Conservation (phyloP, 2,888 invertebrate species). For the Drosophila nr. perissopoda region DNA sequence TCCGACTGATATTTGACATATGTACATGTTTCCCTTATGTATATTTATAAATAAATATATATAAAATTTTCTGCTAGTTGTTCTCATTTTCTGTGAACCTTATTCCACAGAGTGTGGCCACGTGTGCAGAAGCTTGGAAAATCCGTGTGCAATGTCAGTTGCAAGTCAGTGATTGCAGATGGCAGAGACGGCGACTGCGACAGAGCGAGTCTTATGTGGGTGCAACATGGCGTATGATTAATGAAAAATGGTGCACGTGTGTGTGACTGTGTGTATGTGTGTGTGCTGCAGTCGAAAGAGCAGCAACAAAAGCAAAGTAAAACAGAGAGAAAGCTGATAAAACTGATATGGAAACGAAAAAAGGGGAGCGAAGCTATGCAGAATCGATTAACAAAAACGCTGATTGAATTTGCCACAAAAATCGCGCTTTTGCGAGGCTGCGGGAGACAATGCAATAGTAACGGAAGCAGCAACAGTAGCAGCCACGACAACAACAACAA, state of each 20-base stretch:
- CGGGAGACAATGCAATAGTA: conserved; percentile 29
- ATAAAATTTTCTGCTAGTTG: background rate
- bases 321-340: conserved; percentile 45
- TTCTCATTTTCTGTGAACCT: background rate
- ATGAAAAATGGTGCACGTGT: conserved; percentile 56
- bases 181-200: conserved; percentile 12
- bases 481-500: conserved; percentile 12
- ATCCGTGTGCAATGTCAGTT: conserved; percentile 70
- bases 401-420: conserved; percentile 73
- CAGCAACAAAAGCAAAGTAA: conserved; percentile 13
- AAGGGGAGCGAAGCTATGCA: conserved; percentile 21
- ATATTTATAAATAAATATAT: background rate
- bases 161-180: conserved; percentile 56
- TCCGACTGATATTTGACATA: conserved; percentile 29
- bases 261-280: conserved; percentile 5
- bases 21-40: background rate
- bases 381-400: conserved; percentile 69
- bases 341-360: conserved; percentile 7
- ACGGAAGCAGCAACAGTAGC: conserved; percentile 3
- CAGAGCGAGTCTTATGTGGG: conserved; percentile 49
- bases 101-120: conserved; percentile 28
- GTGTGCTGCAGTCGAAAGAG: conserved; percentile 28
- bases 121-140: conserved; percentile 71
- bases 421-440: conserved; percentile 46
- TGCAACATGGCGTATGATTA: conserved; percentile 75